Base-by-base conservation (phyloP, 2,113 vertebrate species). In the Gallinago paraguaiae region DNA sequence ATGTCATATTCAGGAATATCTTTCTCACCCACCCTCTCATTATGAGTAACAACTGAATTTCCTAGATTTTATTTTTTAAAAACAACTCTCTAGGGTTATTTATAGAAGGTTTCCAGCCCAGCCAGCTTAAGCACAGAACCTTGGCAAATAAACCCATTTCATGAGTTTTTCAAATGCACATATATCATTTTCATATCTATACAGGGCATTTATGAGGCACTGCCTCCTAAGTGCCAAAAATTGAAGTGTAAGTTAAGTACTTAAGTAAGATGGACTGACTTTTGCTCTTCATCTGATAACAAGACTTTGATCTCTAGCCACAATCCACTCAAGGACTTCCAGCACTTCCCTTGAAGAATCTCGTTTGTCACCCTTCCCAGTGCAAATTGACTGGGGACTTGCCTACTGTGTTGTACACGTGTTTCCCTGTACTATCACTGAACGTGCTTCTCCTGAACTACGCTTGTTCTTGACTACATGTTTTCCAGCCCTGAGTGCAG, bases 11-110 rank as follows among this genome's bases (percentile, higher is more conserved):
- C 80, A 91, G 71, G 69, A 93, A 84, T 89, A 89, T 84, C 81
- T 82, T 87, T 53, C 7, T 48, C 6, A 0, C 56, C 48, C 18
- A 1, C 39, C 18, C 14, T 31, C 15, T 37, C 50, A 30, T 77
- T 53, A 92, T 89, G 70, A 95, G n/a, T 93, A 94, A 96, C 63
- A 84, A 84, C 72, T 95, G 69, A 87, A 87, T 91, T 95, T 89
- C 77, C 83, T 92, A 84, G 77, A 87, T 71, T 61, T 56, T 86
- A 27, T 87, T 88, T 83, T 71, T 6, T 41, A 93, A 88, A 95
- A 95, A 79, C 93, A 96, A 41, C 74, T 96, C 20, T 80, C 53
- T 83, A 37, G 35, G 31, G 23, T 64, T 89, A 84, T 91, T 95
- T 95, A 64, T 79, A 76, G 57, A 50, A 31, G 6, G 20, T 71